Evolutionary conservation across 2,797 vertebrate species (phyloP).

Genomic region (Rhadinocentrus ornatus): DNA sequence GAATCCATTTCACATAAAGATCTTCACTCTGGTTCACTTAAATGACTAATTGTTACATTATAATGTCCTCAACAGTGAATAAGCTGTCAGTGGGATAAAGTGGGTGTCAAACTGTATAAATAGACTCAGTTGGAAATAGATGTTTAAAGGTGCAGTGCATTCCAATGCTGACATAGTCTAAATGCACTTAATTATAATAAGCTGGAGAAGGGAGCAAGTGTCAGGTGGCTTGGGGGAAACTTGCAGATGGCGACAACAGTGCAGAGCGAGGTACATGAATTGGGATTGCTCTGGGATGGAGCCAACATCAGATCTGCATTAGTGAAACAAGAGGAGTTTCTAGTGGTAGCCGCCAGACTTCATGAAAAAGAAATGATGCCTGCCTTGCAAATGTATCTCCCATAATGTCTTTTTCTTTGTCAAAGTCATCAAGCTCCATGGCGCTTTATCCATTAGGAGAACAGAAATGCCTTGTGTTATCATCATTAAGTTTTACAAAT

Average conservation of each 20-base stretch:
- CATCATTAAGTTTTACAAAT: conserved; percentile 67
- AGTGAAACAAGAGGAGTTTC: conserved; percentile 61
- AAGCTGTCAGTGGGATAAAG: conserved; percentile 67
- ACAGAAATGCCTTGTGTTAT: conserved; percentile 65
- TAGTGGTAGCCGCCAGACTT: conserved; percentile 60
- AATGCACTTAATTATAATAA: conserved; percentile 83
- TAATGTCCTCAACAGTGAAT: conserved; percentile 62
- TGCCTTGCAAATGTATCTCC: conserved; percentile 63
- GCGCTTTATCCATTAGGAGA: conserved; percentile 65
- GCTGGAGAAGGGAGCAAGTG: conserved; percentile 66
- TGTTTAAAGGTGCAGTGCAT: conserved; percentile 69
- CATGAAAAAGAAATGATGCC: conserved; percentile 69
- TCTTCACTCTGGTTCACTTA: conserved; percentile 36
- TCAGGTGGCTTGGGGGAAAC: conserved; percentile 61
- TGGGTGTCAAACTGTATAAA: conserved; percentile 70
- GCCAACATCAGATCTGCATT: conserved; percentile 70
- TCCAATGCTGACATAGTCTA: conserved; percentile 74
- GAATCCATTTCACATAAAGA: conserved; percentile 47
- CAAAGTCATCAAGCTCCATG: conserved; percentile 70
- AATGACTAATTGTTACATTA: conserved; percentile 52
- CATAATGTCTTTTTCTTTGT: conserved; percentile 70
- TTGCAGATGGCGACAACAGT: conserved; percentile 67
- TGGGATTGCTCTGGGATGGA: conserved; percentile 51
- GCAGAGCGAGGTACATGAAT: conserved; percentile 53
- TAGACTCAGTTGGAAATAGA: conserved; percentile 61